Evolutionary conservation across 2,797 vertebrate genomes (phyloP).

Genomic region (Poliocrania exsul): DNA sequence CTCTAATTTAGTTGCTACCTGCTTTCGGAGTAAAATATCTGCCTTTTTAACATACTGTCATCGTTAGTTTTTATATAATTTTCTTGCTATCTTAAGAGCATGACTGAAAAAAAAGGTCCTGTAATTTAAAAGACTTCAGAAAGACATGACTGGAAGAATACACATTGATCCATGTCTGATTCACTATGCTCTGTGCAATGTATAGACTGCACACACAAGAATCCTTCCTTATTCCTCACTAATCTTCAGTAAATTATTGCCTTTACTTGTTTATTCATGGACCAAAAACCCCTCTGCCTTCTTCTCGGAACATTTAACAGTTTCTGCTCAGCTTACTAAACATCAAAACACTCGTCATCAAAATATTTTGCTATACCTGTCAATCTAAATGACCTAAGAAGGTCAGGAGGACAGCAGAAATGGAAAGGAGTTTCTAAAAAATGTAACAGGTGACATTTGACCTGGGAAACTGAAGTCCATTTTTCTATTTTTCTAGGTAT

Average conservation of each 20-base stretch:
- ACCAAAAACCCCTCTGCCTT: not conserved
- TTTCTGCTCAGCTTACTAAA: not conserved
- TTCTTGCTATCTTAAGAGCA: not conserved
- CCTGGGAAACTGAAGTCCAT: not conserved
- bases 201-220: not conserved
- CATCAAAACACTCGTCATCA: not conserved
- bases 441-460: not conserved
- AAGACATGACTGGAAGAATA: not conserved
- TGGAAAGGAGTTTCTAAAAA: not conserved
- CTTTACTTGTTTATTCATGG: not conserved
- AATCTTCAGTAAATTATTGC: not conserved
- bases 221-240: not conserved
- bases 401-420: not conserved
- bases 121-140: not conserved
- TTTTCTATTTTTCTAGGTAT: not conserved
- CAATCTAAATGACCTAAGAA: not conserved
- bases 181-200: not conserved
- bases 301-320: not conserved
- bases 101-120: not conserved
- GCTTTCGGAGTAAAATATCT: conserved; percentile 5
- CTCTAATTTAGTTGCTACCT: conserved; percentile 27
- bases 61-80: not conserved
- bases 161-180: not conserved
- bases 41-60: not conserved
- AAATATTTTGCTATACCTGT: not conserved